phyloP scores from a whole-genome alignment of 2,797 vertebrate genomes.

The Urophycis tenuis region DNA sequence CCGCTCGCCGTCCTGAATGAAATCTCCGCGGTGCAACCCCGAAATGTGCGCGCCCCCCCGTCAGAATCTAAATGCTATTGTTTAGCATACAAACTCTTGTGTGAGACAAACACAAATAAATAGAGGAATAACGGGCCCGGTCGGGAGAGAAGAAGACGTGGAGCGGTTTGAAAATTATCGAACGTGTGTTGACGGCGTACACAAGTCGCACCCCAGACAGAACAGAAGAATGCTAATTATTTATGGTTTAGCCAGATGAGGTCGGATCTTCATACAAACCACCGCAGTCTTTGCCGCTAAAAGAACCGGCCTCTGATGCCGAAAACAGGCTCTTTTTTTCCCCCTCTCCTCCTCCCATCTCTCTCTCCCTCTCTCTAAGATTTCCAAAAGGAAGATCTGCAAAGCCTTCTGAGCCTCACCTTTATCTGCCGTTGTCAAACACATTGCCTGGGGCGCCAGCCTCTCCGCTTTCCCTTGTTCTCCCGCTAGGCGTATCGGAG shows the following conservation, averaged over 20 bases:
- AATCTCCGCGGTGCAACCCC: not conserved
- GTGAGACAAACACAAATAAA: not conserved
- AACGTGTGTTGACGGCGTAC: not conserved
- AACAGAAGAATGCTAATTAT: not conserved
- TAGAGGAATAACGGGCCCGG: not conserved
- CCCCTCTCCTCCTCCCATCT: not conserved
- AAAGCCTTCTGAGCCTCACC: conserved; percentile 30
- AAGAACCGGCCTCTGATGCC: not conserved
- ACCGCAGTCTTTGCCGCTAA: not conserved
- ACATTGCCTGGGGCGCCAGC: conserved; percentile 41
- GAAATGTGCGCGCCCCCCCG: not conserved
- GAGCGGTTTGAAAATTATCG: not conserved
- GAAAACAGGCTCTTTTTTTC: not conserved
- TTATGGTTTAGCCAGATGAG: not conserved
- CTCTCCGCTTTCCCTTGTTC: conserved; percentile 25
- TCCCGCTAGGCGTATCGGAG: conserved; percentile 20
- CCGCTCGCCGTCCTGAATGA: not conserved
- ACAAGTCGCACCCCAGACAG: not conserved
- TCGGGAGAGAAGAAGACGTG: not conserved
- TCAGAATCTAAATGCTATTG: no score
- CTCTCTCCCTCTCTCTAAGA: not conserved
- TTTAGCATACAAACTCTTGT: no score
- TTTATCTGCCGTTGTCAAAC: conserved; percentile 49
- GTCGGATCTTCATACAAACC: no score
- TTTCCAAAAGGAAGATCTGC: conserved; percentile 22